Evolutionary conservation across 2,113 vertebrate genomes (phyloP).

Genomic region (Leucoraja erinaceus): DNA sequence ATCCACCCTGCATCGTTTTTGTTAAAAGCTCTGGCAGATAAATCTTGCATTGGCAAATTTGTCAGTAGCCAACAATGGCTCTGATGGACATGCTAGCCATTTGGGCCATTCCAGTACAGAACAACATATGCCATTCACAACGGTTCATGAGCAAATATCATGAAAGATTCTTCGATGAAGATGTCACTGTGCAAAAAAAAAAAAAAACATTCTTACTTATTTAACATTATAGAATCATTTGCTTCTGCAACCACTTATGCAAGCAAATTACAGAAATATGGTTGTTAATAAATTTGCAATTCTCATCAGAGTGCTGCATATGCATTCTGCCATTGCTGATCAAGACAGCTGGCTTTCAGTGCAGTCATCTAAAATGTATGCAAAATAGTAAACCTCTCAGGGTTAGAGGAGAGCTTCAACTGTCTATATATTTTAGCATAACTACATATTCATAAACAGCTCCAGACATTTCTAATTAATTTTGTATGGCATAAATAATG

Average conservation of each 20-base stretch:
- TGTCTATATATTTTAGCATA: constrained; percentile 24
- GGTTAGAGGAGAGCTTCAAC: not conserved
- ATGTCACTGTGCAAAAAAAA: not conserved
- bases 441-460: constrained; percentile 34
- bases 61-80: not conserved
- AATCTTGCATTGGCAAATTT: not conserved
- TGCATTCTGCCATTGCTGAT: constrained; percentile 22
- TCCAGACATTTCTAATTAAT: constrained; percentile 22
- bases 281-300: constrained; percentile 28
- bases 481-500: constrained; percentile 22
- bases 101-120: not conserved
- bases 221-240: not conserved
- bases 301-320: constrained; percentile 5
- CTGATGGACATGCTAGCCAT: not conserved
- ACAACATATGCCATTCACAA: constrained; percentile 2
- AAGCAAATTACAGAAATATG: constrained; percentile 35
- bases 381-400: constrained; percentile 1
- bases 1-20: not conserved
- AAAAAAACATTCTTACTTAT: not conserved
- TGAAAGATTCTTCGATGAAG: constrained; percentile 2
- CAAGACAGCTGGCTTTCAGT: constrained; percentile 9
- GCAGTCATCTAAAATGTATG: not conserved
- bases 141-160: not conserved
- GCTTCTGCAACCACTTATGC: constrained; percentile 21
- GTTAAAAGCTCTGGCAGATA: not conserved